A percentile compares a stretch with the other conserved stretches of the same genome.
Conservation (phyloP, 1,140 invertebrate genomes). For the Neodiprion fabricii region DNA sequence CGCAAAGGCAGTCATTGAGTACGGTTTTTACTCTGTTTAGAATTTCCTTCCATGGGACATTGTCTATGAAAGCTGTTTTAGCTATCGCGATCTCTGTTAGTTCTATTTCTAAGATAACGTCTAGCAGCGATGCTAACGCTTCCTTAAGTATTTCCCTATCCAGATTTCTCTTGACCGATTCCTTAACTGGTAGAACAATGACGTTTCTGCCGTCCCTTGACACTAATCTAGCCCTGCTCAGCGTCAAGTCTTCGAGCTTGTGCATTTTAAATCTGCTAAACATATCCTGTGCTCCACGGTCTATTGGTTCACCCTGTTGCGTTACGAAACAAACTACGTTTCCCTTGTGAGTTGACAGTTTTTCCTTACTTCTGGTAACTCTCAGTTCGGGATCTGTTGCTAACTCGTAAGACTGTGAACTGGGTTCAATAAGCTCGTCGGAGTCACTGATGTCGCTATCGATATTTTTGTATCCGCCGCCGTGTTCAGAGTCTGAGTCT, state of each 20-base stretch:
- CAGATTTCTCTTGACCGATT: neutral
- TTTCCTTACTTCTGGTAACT: too few relatives aligned
- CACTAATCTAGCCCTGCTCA: neutral
- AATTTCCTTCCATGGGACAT: neutral
- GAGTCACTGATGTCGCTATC: too few relatives aligned
- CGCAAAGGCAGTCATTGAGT: neutral
- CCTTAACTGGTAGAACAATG: neutral
- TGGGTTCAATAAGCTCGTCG: too few relatives aligned
- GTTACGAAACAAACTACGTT: too few relatives aligned
- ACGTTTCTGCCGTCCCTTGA: neutral
- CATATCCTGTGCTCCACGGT: too few relatives aligned
- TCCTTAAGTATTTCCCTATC: neutral
- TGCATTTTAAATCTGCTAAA: too few relatives aligned
- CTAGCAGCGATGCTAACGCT: neutral
- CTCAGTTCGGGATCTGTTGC: too few relatives aligned
- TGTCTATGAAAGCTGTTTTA: neutral
- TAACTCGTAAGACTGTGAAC: too few relatives aligned
- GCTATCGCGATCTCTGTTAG: neutral
- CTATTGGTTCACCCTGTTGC: too few relatives aligned
- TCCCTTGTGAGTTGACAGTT: too few relatives aligned
- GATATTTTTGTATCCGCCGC: too few relatives aligned
- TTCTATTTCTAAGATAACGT: neutral
- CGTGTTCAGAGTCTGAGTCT: too few relatives aligned
- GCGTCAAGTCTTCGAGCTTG: neutral
- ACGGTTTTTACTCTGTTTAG: neutral